Percentiles rank a stretch among this genome's conserved stretches.
These are phyloP conservation scores for Cotesia typhae DNA, from an alignment of 1,140 invertebrate species.

Conservation along the genomic window DNA sequence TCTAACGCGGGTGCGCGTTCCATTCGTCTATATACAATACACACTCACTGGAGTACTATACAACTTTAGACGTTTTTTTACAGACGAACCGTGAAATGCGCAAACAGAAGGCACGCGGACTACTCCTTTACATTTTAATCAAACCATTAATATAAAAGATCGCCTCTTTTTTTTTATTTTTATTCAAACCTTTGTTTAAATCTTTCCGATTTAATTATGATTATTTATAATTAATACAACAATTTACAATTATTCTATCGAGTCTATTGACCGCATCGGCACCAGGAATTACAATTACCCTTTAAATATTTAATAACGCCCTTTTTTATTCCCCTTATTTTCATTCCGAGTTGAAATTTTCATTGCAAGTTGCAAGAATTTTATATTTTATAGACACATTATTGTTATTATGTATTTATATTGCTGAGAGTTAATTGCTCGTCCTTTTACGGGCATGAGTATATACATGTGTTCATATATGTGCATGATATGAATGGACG, in stretches of 20 bases:
- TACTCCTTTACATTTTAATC: conserved; percentile 65
- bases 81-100: conserved; percentile 66
- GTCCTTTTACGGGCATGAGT: conserved; percentile 37
- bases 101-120: conserved; percentile 60
- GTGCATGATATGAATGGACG: background rate
- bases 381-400: background rate
- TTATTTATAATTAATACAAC: background rate
- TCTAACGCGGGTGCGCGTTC: conserved; percentile 47
- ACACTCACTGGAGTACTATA: too few relatives aligned
- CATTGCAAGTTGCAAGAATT: too few relatives aligned
- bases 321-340: conserved; percentile 10
- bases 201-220: conserved; percentile 40
- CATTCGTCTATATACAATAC: background rate
- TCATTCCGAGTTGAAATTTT: too few relatives aligned
- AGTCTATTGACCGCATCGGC: too few relatives aligned
- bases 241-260: too few relatives aligned
- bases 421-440: conserved; percentile 38
- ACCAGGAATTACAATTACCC: background rate
- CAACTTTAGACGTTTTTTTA: conserved; percentile 54
- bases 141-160: conserved; percentile 57
- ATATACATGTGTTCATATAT: background rate
- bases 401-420: conserved; percentile 18
- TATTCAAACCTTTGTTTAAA: conserved; percentile 18
- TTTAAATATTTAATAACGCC: conserved; percentile 19
- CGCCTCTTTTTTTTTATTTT: background rate